Evolutionary conservation across 2,113 vertebrate genomes (phyloP).

Genomic region (Cavia aperea): DNA sequence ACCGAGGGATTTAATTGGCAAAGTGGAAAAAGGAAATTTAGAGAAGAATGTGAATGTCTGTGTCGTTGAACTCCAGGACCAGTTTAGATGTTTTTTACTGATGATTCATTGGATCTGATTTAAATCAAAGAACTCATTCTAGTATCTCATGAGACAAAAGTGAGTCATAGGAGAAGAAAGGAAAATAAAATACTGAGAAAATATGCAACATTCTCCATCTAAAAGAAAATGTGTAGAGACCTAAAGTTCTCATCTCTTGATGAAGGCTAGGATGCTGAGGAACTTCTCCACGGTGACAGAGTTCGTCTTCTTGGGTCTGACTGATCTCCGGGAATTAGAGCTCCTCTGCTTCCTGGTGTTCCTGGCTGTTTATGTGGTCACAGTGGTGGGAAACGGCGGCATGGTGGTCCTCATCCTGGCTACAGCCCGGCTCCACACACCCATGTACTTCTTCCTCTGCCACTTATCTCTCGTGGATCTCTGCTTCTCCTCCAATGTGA

Average conservation of each 20-base stretch:
- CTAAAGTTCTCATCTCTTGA: neutral
- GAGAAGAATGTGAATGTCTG: neutral
- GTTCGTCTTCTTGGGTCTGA: conserved; percentile 59
- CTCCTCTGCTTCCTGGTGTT: conserved; percentile 48
- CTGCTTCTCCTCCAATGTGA: conserved; percentile 76
- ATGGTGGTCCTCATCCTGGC: conserved; percentile 62
- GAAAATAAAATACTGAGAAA: neutral
- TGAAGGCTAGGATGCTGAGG: neutral
- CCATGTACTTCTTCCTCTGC: conserved; percentile 66
- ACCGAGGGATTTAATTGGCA: too few relatives aligned
- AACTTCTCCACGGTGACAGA: conserved; percentile 41
- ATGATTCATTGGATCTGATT: neutral
- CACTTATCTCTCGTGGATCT: conserved; percentile 71
- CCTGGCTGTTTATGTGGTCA: conserved; percentile 65
- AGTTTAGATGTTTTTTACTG: neutral
- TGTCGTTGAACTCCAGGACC: fast-evolving
- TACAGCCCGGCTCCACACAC: conserved; percentile 67
- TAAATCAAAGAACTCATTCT: neutral
- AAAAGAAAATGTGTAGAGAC: too few relatives aligned
- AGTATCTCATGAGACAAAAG: neutral
- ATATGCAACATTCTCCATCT: fast-evolving
- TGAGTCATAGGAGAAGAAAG: neutral
- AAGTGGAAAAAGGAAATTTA: too few relatives aligned
- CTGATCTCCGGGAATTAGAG: neutral
- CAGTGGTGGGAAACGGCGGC: conserved; percentile 67